Conservation (phyloP, 2,113 vertebrate genomes). For the Scartelaos histophorus region DNA sequence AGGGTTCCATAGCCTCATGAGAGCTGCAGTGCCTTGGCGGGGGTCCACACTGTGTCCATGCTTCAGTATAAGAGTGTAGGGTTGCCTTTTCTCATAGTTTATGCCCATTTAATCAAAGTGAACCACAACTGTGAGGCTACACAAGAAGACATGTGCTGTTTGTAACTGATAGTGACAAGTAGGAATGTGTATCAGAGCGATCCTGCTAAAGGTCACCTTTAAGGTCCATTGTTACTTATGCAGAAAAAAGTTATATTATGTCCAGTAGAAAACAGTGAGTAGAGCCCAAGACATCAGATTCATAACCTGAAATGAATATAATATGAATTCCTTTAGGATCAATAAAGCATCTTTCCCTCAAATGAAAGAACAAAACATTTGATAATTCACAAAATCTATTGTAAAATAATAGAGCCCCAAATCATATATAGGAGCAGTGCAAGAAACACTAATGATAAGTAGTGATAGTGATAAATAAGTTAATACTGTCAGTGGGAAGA, state of each 20-base stretch:
- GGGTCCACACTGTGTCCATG: neutral
- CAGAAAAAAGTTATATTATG: too few species aligned
- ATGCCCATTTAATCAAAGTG: constrained; percentile 37
- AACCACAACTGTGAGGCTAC: constrained; percentile 8
- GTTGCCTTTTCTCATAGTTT: constrained; percentile 11
- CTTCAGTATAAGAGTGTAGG: neutral
- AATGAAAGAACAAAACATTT: too few species aligned
- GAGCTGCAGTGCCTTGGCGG: neutral
- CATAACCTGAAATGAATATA: too few species aligned
- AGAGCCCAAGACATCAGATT: too few species aligned
- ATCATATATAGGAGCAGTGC: too few species aligned
- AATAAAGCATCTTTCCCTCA: neutral
- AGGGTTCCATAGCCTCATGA: neutral
- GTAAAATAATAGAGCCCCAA: too few species aligned
- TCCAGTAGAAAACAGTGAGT: too few species aligned
- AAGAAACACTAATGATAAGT: too few species aligned
- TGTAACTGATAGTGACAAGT: constrained; percentile 1
- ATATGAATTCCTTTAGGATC: too few species aligned
- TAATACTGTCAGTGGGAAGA: neutral
- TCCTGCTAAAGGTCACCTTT: neutral
- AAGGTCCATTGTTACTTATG: constrained; percentile 19
- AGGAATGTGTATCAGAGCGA: neutral
- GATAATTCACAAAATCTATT: too few species aligned
- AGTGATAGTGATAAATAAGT: too few species aligned
- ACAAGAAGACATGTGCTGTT: constrained; percentile 4